phyloP scores from a whole-genome alignment of 1,140 invertebrate genomes.

The Heliothis subflexa region DNA sequence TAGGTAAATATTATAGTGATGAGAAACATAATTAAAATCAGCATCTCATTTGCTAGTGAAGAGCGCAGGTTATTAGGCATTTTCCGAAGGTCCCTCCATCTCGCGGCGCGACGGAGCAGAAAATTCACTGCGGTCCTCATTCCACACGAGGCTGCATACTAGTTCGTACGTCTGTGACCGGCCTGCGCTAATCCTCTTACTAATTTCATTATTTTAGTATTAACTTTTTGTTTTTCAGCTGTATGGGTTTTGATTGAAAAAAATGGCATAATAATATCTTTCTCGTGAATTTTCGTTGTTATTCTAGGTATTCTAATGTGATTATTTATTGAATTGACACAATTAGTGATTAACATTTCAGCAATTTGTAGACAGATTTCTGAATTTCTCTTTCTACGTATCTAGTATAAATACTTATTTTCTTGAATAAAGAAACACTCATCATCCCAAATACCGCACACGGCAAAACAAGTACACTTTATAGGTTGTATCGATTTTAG shows the following conservation, averaged over 20 bases:
- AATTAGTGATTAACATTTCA: too few relatives aligned
- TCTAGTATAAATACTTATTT: too few relatives aligned
- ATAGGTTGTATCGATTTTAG: slow-evolving; percentile 61
- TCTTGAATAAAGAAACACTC: neutral
- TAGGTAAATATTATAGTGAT: neutral
- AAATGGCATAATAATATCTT: too few relatives aligned
- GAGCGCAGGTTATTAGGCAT: slow-evolving; percentile 47
- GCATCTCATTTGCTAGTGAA: slow-evolving; percentile 32
- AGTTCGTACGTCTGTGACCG: slow-evolving; percentile 44
- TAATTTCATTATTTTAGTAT: slow-evolving; percentile 37
- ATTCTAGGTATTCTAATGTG: too few relatives aligned
- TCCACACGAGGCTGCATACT: slow-evolving; percentile 65
- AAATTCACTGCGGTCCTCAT: slow-evolving; percentile 80
- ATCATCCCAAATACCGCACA: neutral
- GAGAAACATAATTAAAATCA: slow-evolving; percentile 16
- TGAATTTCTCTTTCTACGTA: too few relatives aligned
- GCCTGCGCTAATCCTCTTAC: slow-evolving; percentile 37
- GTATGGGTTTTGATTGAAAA: too few relatives aligned
- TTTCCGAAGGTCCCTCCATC: slow-evolving; percentile 70
- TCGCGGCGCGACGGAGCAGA: slow-evolving; percentile 72
- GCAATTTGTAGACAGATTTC: too few relatives aligned
- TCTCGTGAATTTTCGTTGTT: too few relatives aligned
- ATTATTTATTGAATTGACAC: slow-evolving; percentile 1
- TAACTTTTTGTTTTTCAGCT: slow-evolving; percentile 15
- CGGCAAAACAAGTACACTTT: slow-evolving; percentile 46